Base-by-base conservation (phyloP, 1,140 invertebrate species). In the Venturia canescens region DNA sequence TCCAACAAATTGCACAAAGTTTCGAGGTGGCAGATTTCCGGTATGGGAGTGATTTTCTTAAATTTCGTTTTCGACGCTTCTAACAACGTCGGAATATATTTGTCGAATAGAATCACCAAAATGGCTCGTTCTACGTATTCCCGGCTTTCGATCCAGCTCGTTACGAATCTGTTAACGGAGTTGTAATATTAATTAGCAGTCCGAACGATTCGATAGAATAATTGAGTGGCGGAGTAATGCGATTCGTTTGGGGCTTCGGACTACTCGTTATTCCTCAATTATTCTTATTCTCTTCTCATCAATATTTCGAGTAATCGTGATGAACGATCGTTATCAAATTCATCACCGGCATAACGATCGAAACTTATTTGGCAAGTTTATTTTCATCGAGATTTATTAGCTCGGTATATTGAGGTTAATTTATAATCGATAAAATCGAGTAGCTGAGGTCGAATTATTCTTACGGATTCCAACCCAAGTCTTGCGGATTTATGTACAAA, bases 401-500 rank as follows among this genome's bases (percentile, higher is more conserved):
- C n/a, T n/a, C n/a, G n/a, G n/a, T n/a, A 71, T 67, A 72, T 60
- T 66, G 13, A 38, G 48, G 74, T 78, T 77, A 67, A 48, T 82
- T 21, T 79, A 67, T 80, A 72, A 48, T 75, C 60, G n/a, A 78
- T 69, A 15, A 67, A 16, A 79, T 74, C 9, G 38, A 27, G 31
- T 34, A 7, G 31, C 7, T 7, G 31, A 60, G 57, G 27, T 57
- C 63, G 63, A 74, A 82, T 78, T 70, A 44, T 79, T 83, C 95
- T 94, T 93, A 98, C 94, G 98, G 97, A 91, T 97, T 98, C 98
- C 98, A 99, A 3, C 98, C 98, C n/a, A 99, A 93, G 92, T 99
- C 98, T 84, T 96, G 95, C 0, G 97, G 96, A 92, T 99, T 98
- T 38, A 98, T 96, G 84, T 97, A 98, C 9, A 98, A 90, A 82